A percentile compares a stretch with the other conserved stretches of the same genome.
Evolutionary conservation across 1,140 invertebrate species (phyloP).

Genomic region (Drosophila pallidifrons): DNA sequence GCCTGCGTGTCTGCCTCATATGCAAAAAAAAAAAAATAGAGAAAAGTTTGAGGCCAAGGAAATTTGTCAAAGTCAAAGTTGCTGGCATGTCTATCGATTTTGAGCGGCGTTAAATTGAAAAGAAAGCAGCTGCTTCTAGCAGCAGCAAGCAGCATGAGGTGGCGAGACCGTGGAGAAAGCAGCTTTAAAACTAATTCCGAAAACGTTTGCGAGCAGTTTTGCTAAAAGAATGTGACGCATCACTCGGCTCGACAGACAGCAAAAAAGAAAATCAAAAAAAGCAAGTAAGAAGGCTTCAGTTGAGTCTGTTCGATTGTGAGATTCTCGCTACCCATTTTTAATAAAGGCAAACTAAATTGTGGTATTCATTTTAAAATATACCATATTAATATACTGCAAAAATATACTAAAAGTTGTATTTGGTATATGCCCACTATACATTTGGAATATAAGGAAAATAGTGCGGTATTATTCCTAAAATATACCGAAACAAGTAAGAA

Average conservation of each 20-base stretch:
- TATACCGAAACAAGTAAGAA: too few relatives aligned
- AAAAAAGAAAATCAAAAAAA: too few relatives aligned
- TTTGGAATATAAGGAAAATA: too few relatives aligned
- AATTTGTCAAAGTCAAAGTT: conserved; percentile 65
- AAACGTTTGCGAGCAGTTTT: conserved; percentile 40
- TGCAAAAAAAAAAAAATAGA: conserved; percentile 15
- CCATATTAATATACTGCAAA: too few relatives aligned
- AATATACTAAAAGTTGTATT: too few relatives aligned
- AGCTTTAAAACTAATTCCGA: conserved; percentile 53
- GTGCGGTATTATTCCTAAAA: too few relatives aligned
- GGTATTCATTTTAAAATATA: too few relatives aligned
- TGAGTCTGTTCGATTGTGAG: too few relatives aligned
- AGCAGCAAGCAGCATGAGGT: conserved; percentile 11
- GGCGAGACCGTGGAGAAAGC: conserved; percentile 7
- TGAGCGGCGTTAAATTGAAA: conserved; percentile 47
- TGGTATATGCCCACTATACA: too few relatives aligned
- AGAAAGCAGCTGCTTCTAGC: conserved; percentile 27
- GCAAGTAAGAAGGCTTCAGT: neutral
- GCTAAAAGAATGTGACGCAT: conserved; percentile 50
- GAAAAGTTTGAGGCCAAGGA: conserved; percentile 38
- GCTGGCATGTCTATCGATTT: conserved; percentile 59
- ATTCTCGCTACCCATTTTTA: too few relatives aligned
- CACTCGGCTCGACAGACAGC: conserved; percentile 14
- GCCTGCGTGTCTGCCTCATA: conserved; percentile 8
- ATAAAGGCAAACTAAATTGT: too few relatives aligned